These are phyloP conservation scores for Caradrina clavipalpis DNA, from an alignment of 2,888 invertebrate genomes.

Conservation along the genomic window DNA sequence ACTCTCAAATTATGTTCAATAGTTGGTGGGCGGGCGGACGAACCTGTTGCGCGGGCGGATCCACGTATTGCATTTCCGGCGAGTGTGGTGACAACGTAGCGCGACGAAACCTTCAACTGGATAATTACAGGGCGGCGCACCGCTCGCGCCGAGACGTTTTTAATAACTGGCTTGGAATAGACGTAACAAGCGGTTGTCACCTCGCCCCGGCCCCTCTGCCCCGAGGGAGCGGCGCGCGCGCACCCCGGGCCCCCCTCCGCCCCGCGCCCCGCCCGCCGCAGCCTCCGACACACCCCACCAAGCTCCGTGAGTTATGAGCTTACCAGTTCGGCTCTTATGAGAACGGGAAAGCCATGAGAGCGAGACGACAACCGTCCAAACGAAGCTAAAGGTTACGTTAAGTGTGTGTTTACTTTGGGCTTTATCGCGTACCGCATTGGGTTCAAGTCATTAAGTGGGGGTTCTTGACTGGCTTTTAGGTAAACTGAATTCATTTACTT, in stretches of 20 bases:
- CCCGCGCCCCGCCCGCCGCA: constrained; percentile 75
- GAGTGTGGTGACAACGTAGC: constrained; percentile 86
- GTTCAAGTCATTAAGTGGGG: constrained; percentile 22
- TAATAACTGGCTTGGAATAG: constrained; percentile 91
- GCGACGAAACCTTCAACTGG: constrained; percentile 86
- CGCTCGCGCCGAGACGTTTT: constrained; percentile 91
- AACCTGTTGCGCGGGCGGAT: constrained; percentile 90
- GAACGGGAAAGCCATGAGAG: constrained; percentile 73
- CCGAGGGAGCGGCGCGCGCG: constrained; percentile 77
- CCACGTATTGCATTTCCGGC: constrained; percentile 90
- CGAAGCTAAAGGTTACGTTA: constrained; percentile 76
- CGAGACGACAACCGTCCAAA: constrained; percentile 72
- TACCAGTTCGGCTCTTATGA: constrained; percentile 74
- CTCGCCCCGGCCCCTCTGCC: constrained; percentile 84
- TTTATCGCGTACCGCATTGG: constrained; percentile 53
- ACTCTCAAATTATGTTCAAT: constrained; percentile 72
- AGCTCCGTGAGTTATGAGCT: constrained; percentile 86
- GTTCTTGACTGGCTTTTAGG: constrained; percentile 22
- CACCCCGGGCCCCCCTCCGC: constrained; percentile 73
- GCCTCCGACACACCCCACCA: constrained; percentile 82
- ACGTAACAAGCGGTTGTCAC: constrained; percentile 91
- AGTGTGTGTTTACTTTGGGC: constrained; percentile 67
- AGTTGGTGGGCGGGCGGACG: constrained; percentile 84
- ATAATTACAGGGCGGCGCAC: constrained; percentile 91
- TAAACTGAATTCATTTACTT: constrained; percentile 9